Conservation (phyloP, 2,797 vertebrate genomes). For the Avahi laniger region DNA sequence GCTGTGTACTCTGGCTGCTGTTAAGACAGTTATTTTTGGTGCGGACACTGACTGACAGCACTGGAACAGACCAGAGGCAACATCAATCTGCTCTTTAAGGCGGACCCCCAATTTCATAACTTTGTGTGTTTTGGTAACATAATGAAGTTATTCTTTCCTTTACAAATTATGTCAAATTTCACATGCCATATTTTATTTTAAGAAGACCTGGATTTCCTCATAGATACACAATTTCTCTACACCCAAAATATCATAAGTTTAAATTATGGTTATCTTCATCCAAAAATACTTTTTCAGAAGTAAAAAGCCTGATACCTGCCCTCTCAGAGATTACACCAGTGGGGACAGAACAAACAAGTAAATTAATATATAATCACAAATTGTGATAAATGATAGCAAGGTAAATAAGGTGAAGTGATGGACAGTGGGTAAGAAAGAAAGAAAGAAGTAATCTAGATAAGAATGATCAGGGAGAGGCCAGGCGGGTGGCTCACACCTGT, state of each 20-base stretch:
- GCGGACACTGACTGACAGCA: not conserved
- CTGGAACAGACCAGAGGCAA: not conserved
- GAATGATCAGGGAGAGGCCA: not conserved
- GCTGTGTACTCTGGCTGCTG: not conserved
- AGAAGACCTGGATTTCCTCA: slow-evolving; percentile 10
- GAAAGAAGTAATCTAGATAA: not conserved
- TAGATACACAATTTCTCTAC: not conserved
- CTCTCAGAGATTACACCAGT: not conserved
- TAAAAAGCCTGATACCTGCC: not conserved
- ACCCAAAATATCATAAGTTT: not conserved
- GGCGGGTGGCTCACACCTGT: no score
- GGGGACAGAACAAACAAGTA: not conserved
- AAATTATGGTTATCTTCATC: not conserved
- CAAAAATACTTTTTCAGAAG: not conserved
- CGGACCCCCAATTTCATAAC: not conserved
- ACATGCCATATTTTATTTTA: not conserved
- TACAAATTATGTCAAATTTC: slow-evolving; percentile 33
- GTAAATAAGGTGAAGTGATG: not conserved
- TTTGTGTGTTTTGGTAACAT: not conserved
- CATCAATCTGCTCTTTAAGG: not conserved
- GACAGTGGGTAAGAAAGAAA: not conserved
- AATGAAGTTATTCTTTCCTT: not conserved
- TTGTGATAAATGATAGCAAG: not conserved
- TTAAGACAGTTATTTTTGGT: slow-evolving; percentile 50
- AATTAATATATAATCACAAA: not conserved